Conservation (phyloP, 2,797 vertebrate genomes). For the Fringilla coelebs region DNA sequence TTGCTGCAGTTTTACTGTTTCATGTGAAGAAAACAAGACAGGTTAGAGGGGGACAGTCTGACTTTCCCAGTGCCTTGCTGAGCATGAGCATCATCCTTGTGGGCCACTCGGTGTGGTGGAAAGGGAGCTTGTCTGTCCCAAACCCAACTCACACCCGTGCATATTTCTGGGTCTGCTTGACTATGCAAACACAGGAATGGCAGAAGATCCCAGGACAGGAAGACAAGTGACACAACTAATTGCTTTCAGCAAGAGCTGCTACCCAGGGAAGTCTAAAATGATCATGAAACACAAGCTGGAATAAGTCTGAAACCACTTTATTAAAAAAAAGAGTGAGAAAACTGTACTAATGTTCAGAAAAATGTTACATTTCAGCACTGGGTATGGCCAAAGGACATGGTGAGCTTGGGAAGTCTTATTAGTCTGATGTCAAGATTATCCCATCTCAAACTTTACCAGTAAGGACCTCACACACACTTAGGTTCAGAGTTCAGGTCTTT, state of each 20-base stretch:
- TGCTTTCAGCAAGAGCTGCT: neutral
- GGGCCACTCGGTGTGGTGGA: too few species aligned
- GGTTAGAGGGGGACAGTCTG: neutral
- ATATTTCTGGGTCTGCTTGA: neutral
- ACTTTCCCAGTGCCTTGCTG: neutral
- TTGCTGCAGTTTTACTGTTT: neutral
- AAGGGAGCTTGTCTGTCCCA: neutral
- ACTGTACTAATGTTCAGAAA: neutral
- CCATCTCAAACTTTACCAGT: neutral
- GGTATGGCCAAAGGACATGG: neutral
- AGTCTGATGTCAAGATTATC: neutral
- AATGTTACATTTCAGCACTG: neutral
- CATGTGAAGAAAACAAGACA: neutral
- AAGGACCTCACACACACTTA: neutral
- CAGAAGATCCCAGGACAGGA: neutral
- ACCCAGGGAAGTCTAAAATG: neutral
- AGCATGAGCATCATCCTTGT: accelerated
- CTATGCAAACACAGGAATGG: neutral
- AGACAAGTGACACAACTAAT: neutral
- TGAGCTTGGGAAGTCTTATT: neutral
- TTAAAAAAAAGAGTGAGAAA: neutral
- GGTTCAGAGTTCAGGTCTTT: neutral
- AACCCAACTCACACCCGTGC: neutral
- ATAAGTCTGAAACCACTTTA: neutral
- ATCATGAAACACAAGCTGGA: neutral